Evolutionary conservation across 2,113 vertebrate species (phyloP), one percentile per base, ranked within the genome.

Genomic region (Brienomyrus longianalis): DNA sequence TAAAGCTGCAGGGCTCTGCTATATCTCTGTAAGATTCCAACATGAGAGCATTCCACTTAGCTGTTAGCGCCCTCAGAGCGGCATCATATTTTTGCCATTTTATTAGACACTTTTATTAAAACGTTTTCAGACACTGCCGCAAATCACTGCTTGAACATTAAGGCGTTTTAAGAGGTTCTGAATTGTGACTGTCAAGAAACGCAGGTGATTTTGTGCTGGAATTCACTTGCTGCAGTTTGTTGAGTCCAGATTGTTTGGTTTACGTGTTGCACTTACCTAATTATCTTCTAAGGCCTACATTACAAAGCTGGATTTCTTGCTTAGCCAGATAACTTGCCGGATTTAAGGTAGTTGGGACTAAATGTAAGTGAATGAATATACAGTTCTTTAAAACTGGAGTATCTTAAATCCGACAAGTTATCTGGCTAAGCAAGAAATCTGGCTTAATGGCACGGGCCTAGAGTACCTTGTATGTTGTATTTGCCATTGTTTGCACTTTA

Each of bases 41-140:
- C 62, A 31, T 13, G 62, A 70, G 62, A 31, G 10, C 62, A 31
- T 70, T 70, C 62, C 10, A 21, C 10, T 70, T 31, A 70, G 62
- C 27, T 11, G 10, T 70, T 70, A 70, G 62, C 27, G 3, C 62
- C n/a, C 62, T 70, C 62, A 70, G n/a, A 70, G 62, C 62, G 31
- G 62, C 62, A 70, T 70, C 62, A 70, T 70, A 70, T 70, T 70
- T 70, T 70, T 70, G n/a, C 62, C 62, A 70, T 70, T 70, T 70
- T 70, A 70, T 70, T 70, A 70, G 62, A 70, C 62, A 0, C 62
- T 70, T 31, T 70, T 70, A 70, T 31, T 70, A 70, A 31, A 70
- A 70, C 62, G 1, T 31, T 70, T 70, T 70, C 62, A 31, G n/a
- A 70, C n/a, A 27, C 62, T 11, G n/a, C 31, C 10, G 4, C 62